phyloP scores from a whole-genome alignment of 2,888 invertebrate genomes.

The Lysandra bellargus region DNA sequence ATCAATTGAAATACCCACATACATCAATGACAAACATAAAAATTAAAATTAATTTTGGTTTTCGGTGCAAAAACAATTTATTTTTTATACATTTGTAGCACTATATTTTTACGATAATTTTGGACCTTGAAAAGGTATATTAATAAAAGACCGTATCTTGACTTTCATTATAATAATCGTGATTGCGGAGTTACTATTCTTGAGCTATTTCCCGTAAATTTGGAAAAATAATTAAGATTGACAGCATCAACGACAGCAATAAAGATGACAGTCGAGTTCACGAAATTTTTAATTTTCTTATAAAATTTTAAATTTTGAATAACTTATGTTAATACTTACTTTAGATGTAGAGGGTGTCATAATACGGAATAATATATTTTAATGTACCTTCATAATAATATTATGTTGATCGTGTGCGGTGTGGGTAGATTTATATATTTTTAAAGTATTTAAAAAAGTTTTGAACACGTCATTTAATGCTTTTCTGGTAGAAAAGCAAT shows the following conservation, averaged over 20 bases:
- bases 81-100: background rate
- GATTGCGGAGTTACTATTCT: conserved; percentile 40
- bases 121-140: background rate
- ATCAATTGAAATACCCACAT: conserved; percentile 49
- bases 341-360: background rate
- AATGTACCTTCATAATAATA: background rate
- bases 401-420: background rate
- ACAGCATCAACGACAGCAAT: background rate
- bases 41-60: background rate
- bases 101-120: background rate
- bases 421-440: background rate
- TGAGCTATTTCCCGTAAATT: conserved; percentile 28
- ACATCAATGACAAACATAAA: conserved; percentile 29
- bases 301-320: background rate
- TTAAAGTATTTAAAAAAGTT: no score
- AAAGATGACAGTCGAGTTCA: background rate
- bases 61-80: background rate
- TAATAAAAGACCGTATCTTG: conserved; percentile 42
- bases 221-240: conserved; percentile 29
- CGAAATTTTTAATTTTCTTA: background rate
- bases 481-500: no score
- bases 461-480: no score
- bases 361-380: background rate
- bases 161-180: conserved; percentile 41
- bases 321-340: background rate